Evolutionary conservation across 2,797 vertebrate species (phyloP).

Genomic region (Enteromius unitaeniatus): DNA sequence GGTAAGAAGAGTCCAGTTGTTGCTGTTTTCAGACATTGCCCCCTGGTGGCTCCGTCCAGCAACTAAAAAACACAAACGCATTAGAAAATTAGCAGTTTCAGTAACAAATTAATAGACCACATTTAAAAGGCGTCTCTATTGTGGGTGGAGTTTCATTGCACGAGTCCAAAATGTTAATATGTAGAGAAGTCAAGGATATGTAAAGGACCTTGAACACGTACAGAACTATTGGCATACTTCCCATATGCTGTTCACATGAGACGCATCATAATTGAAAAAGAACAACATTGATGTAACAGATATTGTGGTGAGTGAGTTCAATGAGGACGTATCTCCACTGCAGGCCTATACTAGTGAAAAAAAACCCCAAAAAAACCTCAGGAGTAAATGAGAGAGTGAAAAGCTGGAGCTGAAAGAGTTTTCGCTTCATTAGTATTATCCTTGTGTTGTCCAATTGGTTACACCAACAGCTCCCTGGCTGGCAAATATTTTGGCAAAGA

Average conservation of each 20-base stretch:
- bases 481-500: constrained; percentile 76
- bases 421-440: constrained; percentile 59
- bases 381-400: not conserved
- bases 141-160: not conserved
- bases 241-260: not conserved
- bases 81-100: constrained; percentile 4
- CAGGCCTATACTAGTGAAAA: constrained; percentile 1
- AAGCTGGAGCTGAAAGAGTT: constrained; percentile 30
- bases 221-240: not conserved
- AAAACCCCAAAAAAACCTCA: not conserved
- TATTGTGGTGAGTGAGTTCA: not conserved
- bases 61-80: constrained; percentile 69
- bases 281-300: not conserved
- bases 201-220: not conserved
- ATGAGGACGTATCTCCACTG: not conserved
- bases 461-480: constrained; percentile 64
- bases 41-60: constrained; percentile 67
- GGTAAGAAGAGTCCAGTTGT: constrained; percentile 86
- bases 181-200: not conserved
- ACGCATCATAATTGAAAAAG: not conserved
- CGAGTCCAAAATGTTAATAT: not conserved
- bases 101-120: not conserved
- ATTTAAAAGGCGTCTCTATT: not conserved
- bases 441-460: constrained; percentile 7
- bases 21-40: constrained; percentile 82